These are phyloP conservation scores for Aphaenogaster floridana DNA, from an alignment of 1,140 invertebrate species.

Conservation along the genomic window DNA sequence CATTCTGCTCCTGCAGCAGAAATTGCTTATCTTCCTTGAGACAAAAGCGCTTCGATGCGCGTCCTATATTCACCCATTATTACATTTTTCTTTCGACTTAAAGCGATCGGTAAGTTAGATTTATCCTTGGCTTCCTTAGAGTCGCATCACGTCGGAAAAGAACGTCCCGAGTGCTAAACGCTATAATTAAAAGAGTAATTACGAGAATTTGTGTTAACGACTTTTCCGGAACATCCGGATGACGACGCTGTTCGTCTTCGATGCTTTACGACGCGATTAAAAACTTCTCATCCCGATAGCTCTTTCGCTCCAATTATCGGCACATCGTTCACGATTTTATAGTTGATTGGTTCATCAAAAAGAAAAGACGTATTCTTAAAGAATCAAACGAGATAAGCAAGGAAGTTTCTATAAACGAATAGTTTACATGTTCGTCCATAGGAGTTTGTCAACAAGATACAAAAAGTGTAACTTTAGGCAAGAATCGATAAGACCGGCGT, in stretches of 20 bases:
- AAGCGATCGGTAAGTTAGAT: slow-evolving; percentile 14
- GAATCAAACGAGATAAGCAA: neutral
- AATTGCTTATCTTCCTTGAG: neutral
- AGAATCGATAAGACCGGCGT: slow-evolving; percentile 32
- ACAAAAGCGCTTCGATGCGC: neutral
- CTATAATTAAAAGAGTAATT: slow-evolving; percentile 64
- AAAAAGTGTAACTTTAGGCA: slow-evolving; percentile 3
- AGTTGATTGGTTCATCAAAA: slow-evolving; percentile 17
- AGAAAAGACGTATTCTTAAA: neutral
- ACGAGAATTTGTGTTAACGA: slow-evolving; percentile 62
- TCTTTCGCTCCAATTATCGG: slow-evolving; percentile 44
- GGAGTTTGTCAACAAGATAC: neutral
- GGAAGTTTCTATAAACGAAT: slow-evolving; percentile 2
- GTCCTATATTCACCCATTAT: slow-evolving; percentile 14
- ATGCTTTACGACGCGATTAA: slow-evolving; percentile 53
- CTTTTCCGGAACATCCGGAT: slow-evolving; percentile 46
- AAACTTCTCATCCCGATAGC: slow-evolving; percentile 53
- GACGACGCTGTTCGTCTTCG: slow-evolving; percentile 34
- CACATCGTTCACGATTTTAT: slow-evolving; percentile 39
- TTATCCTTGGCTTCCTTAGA: slow-evolving; percentile 18
- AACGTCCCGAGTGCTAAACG: slow-evolving; percentile 36
- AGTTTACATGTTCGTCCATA: neutral
- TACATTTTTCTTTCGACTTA: slow-evolving; percentile 11
- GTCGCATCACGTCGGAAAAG: slow-evolving; percentile 2
- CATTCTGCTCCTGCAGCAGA: neutral